Evolutionary conservation across 2,888 invertebrate genomes (phyloP).

Genomic region (Acrobasis suavella): DNA sequence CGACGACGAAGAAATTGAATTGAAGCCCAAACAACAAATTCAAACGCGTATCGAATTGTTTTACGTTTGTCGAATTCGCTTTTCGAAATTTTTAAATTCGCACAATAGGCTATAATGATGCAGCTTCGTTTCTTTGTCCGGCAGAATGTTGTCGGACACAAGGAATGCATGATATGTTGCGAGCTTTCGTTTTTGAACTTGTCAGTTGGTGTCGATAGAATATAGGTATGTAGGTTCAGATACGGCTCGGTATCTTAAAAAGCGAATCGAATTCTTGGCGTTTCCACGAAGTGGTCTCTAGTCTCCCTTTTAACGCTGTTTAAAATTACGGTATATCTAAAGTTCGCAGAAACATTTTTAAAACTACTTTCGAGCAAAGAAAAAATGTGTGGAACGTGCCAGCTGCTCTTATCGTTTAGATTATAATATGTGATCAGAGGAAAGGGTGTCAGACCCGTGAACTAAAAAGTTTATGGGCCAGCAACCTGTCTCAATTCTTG

Average conservation of each 20-base stretch:
- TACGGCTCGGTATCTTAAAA: background rate
- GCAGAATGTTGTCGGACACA: conserved; percentile 63
- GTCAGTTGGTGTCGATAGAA: conserved; percentile 74
- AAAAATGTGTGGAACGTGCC: too few species aligned
- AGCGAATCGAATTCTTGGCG: background rate
- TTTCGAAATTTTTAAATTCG: conserved; percentile 76
- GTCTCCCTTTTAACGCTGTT: background rate
- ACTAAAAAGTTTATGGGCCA: too few species aligned
- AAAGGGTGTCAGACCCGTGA: too few species aligned
- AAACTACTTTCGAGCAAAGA: too few species aligned
- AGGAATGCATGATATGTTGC: conserved; percentile 62
- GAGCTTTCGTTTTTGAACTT: conserved; percentile 58
- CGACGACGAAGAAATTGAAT: conserved; percentile 80
- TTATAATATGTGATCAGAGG: too few species aligned
- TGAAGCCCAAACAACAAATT: conserved; percentile 79
- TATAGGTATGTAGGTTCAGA: conserved; percentile 29
- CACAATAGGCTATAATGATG: conserved; percentile 81
- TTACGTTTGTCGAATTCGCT: conserved; percentile 81
- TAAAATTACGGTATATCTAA: background rate
- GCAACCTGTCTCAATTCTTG: too few species aligned
- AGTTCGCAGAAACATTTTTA: background rate
- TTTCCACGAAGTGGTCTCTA: background rate
- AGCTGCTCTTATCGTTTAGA: too few species aligned
- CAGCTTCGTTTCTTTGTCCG: conserved; percentile 73
- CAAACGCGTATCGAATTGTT: conserved; percentile 83